Percentiles rank a stretch among this genome's conserved stretches.
These are phyloP conservation scores for Neoseiulus cucumeris DNA, from an alignment of 1,140 invertebrate species.

Conservation along the genomic window DNA sequence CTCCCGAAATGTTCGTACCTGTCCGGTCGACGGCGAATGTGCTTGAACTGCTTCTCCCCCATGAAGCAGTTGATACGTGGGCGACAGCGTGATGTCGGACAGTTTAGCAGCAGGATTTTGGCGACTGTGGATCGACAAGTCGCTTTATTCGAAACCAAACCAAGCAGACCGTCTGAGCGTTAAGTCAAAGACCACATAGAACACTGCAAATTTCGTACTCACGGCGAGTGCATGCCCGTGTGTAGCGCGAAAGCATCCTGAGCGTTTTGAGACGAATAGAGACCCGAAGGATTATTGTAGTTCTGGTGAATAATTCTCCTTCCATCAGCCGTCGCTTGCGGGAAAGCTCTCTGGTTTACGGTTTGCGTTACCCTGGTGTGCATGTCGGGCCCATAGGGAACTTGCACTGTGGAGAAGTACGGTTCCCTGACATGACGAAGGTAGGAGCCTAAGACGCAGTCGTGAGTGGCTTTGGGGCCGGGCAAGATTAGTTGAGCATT, in stretches of 20 bases:
- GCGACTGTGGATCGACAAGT: not conserved
- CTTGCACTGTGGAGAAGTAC: conserved; percentile 4
- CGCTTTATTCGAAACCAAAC: too few species aligned
- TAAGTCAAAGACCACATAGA: too few species aligned
- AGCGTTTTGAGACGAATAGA: not conserved
- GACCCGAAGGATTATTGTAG: not conserved
- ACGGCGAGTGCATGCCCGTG: conserved; percentile 7
- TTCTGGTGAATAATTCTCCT: conserved; percentile 2
- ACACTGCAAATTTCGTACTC: too few species aligned
- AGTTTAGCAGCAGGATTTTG: not conserved
- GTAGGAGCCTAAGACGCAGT: not conserved
- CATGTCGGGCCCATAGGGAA: conserved; percentile 6
- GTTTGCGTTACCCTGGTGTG: not conserved
- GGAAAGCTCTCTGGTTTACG: not conserved
- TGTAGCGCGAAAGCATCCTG: not conserved
- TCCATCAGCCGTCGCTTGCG: not conserved
- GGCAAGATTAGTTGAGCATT: conserved; percentile 2
- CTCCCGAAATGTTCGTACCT: too few species aligned
- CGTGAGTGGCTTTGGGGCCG: conserved; percentile 5
- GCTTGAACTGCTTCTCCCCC: not conserved
- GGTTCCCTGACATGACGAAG: not conserved
- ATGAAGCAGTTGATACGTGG: conserved; percentile 7
- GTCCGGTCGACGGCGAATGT: not conserved
- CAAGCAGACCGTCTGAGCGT: too few species aligned
- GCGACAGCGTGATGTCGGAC: not conserved